phyloP scores from a whole-genome alignment of 2,888 invertebrate genomes.

The Arctia plantaginis region DNA sequence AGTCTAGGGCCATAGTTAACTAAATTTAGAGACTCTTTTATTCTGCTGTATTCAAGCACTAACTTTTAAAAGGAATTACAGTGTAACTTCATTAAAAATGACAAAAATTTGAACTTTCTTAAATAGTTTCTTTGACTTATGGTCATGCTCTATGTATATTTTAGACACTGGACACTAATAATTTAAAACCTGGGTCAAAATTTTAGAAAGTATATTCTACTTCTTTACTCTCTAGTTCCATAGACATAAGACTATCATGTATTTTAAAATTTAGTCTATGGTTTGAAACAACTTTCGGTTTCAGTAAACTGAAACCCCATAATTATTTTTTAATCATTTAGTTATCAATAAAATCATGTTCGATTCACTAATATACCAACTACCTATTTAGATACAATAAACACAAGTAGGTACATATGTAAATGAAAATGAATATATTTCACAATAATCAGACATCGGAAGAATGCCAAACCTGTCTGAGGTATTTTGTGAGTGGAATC shows the following conservation, averaged over 20 bases:
- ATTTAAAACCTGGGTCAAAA: neutral
- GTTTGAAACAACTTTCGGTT: neutral
- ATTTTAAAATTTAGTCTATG: neutral
- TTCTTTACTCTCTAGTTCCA: neutral
- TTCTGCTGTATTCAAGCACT: neutral
- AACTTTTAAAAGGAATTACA: neutral
- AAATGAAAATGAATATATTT: slow-evolving; percentile 70
- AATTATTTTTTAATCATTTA: neutral
- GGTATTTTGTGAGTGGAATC: slow-evolving; percentile 64
- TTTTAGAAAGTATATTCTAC: neutral
- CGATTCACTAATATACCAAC: slow-evolving; percentile 9
- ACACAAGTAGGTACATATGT: slow-evolving; percentile 58
- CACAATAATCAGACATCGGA: slow-evolving; percentile 69
- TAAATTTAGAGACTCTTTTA: neutral
- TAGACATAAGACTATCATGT: neutral
- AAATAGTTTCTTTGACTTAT: neutral
- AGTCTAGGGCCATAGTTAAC: neutral
- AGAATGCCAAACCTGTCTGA: slow-evolving; percentile 73
- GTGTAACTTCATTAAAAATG: neutral
- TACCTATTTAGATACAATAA: slow-evolving; percentile 40
- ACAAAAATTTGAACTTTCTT: neutral
- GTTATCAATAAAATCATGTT: neutral
- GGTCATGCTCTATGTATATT: neutral
- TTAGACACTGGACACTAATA: neutral
- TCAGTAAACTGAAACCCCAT: too few relatives aligned